Percentiles rank a stretch among this genome's conserved stretches.
These are phyloP conservation scores for Python bivittatus DNA, from an alignment of 2,113 vertebrate genomes.

Conservation along the genomic window DNA sequence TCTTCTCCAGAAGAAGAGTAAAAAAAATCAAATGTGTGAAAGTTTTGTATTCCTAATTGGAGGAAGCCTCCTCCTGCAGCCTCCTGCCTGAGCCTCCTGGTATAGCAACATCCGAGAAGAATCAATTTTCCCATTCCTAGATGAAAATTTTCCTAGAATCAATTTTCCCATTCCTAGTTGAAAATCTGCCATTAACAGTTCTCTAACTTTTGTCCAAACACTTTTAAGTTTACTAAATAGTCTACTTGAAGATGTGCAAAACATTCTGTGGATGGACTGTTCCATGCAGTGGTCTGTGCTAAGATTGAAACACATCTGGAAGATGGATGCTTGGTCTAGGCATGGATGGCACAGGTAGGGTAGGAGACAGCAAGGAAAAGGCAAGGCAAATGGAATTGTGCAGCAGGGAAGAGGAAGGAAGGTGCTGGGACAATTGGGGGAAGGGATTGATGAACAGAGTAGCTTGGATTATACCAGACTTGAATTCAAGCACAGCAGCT, in stretches of 20 bases:
- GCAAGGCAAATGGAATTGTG: neutral
- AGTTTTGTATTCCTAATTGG: neutral
- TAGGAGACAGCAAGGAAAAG: neutral
- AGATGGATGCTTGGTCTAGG: neutral
- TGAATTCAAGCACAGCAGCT: neutral
- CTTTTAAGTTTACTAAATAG: neutral
- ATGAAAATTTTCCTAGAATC: no score
- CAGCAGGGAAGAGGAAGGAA: neutral
- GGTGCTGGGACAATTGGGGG: neutral
- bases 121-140: neutral
- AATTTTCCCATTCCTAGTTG: neutral
- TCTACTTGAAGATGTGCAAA: neutral
- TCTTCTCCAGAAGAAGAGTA: constrained; percentile 20
- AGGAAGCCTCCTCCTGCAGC: no score
- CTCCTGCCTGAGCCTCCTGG: neutral
- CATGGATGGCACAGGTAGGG: neutral
- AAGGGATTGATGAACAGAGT: neutral
- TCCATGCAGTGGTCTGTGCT: neutral
- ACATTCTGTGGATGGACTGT: neutral
- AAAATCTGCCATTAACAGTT: neutral
- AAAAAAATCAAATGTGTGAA: constrained; percentile 46
- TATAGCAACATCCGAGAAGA: neutral
- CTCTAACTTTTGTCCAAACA: neutral
- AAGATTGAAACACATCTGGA: neutral
- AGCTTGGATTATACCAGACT: neutral